Evolutionary conservation across 2,797 vertebrate genomes (phyloP).

Genomic region (Molothrus ater): DNA sequence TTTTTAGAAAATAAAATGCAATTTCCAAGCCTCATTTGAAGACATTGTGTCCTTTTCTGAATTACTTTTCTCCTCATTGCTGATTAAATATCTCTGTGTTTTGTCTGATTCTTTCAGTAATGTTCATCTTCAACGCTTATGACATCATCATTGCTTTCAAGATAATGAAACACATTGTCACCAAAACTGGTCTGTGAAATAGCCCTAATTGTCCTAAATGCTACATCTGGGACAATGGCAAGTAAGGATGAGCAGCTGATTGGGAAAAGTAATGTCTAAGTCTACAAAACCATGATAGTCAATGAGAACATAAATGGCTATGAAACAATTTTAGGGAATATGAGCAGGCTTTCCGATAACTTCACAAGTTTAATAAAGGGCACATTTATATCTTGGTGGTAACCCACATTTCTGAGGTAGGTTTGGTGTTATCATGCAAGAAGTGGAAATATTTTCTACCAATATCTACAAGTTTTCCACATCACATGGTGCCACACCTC

Average conservation of each 20-base stretch:
- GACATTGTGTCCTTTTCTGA: constrained; percentile 45
- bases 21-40: constrained; percentile 46
- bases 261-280: constrained; percentile 26
- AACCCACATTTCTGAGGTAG: background rate
- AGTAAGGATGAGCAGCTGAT: constrained; percentile 3
- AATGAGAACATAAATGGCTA: background rate
- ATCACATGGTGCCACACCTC: background rate
- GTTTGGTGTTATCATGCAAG: background rate
- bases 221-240: constrained; percentile 4
- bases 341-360: background rate
- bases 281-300: background rate
- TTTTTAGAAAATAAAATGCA: constrained; percentile 20
- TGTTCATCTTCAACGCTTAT: background rate
- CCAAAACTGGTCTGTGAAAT: constrained; percentile 6
- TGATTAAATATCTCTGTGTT: constrained; percentile 47
- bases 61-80: constrained; percentile 4
- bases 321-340: background rate
- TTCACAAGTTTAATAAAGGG: background rate
- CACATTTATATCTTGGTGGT: background rate
- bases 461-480: background rate
- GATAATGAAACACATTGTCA: constrained; percentile 52
- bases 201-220: constrained; percentile 50
- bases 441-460: background rate
- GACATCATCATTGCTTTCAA: constrained; percentile 54
- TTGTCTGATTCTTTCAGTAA: constrained; percentile 53